These are phyloP conservation scores for Psilopsiagon aurifrons DNA, from an alignment of 2,113 vertebrate genomes.

Conservation along the genomic window DNA sequence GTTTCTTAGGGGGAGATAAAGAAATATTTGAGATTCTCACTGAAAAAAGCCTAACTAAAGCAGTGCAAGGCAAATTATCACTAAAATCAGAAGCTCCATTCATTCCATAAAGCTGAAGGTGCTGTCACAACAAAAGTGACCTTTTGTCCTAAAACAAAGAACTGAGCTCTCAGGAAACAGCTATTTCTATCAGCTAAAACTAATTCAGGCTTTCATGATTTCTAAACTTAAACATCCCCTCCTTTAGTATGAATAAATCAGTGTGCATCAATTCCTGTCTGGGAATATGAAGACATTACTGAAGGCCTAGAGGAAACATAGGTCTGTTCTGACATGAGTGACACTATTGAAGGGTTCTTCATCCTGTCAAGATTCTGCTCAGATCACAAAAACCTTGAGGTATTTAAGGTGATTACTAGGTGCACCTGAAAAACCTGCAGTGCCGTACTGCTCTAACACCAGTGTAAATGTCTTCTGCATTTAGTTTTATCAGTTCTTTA, in stretches of 20 bases:
- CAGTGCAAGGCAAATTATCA: background rate
- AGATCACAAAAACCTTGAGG: background rate
- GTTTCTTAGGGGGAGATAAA: background rate
- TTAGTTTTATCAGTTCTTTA: background rate
- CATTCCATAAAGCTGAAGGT: background rate
- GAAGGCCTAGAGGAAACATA: background rate
- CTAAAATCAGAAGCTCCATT: background rate
- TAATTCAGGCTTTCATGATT: background rate
- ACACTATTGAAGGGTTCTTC: background rate
- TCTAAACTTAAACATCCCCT: background rate
- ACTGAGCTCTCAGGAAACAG: background rate
- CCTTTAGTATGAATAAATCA: background rate
- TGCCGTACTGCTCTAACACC: background rate
- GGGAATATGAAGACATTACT: background rate
- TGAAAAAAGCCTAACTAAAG: background rate
- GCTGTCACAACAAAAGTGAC: background rate
- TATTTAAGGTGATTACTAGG: background rate
- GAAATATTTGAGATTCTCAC: background rate
- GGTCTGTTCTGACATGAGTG: background rate
- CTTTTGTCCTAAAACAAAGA: background rate
- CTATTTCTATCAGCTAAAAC: background rate
- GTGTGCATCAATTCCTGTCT: background rate
- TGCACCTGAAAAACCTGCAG: background rate
- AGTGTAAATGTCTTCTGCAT: background rate
- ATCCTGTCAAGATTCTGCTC: background rate